Base-by-base conservation (phyloP, 2,797 vertebrate species). In the Choloepus didactylus region DNA sequence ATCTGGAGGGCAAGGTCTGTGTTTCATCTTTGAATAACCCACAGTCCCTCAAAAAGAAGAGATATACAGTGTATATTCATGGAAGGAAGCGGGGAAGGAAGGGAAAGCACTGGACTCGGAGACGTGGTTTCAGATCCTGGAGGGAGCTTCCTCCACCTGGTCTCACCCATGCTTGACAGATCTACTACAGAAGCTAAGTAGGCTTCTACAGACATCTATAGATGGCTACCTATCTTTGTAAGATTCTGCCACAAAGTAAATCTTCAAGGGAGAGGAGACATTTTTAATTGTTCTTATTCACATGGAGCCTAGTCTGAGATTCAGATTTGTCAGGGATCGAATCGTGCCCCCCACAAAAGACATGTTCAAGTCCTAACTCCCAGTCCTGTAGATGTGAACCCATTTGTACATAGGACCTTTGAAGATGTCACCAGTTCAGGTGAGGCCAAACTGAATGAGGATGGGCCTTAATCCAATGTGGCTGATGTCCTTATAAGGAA, bases 91-190 rank as follows among this genome's bases (percentile, higher is more conserved):
- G 27, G 86, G 62, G 12, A 1, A 23, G 38, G 41, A 2, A 41
- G n/a, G n/a, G 56, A 35, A 70, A 62, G 44, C 76, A 27, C 59
- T 25, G 23, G 27, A 51, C 56, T 54, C 5, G 9, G 25, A 87
- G 44, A 31, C 29, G 41, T 35, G 56, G 66, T 60, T 82, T 86
- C 62, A 76, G 54, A 84, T 80, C 46, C 73, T 81, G 46, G 38
- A 86, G 91, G 41, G 38, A 66, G 49, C 6, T 59, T 84, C 82
- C 73, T 12, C 23, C 38, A 79, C 31, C 76, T 70, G 82, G 31
- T 67, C 81, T 84, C 41, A 80, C 46, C 23, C 82, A 87, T 16
- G 60, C 72, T 70, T 89, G 59, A 67, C 64, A 92, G 60, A 81
- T 87, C 60, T 88, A n/a, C 38, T 49, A 10, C 35, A 7, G 21